Evolutionary conservation across 1,140 invertebrate species (phyloP), one percentile per base, ranked within the genome.

Genomic region (Papilio aristodemus): DNA sequence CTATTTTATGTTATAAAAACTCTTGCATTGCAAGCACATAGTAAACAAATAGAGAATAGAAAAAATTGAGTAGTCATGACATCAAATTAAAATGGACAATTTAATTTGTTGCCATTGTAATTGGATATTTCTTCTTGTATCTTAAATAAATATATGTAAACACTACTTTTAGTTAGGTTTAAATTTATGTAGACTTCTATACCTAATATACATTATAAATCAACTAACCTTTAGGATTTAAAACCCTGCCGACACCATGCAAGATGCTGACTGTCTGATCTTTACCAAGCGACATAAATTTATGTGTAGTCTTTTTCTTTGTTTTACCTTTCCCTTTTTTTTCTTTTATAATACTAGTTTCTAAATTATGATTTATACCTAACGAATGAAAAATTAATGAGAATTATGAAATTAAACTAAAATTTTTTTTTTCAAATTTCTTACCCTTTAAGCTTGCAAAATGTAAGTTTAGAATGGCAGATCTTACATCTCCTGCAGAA

Each of bases 171-270:
- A n/a, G n/a, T n/a, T n/a, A n/a, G n/a, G n/a, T n/a, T n/a, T 32
- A 2, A 32, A 32, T 32, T 3, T 32, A 32, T 32, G 6, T 32
- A 32, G 27, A 32, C 27, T 32, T 32, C 2, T 32, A 32, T 32
- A 3, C 2, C 6, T 14, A 19, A 57, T 19, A 38, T 43, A 19
- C 36, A n/a, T n/a, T n/a, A n/a, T n/a, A n/a, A n/a, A n/a, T 59
- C 63, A 69, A 39, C 69, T 85, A 92, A 94, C 94, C 93, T 93
- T 96, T 96, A 19, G 95, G 95, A 93, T 96, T 95, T 22, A 95
- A 92, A 4, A 96, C 94, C 79, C 94, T 91, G n/a, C 95, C 95
- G 8, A 96, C 89, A 0, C 94, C 94, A 89, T 96, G 95, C 76
- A 96, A 91, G 69, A 96, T 92, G 38, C 94, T 94, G 19, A 96